Percentiles rank a stretch among this genome's conserved stretches.
phyloP scores from a whole-genome alignment of 2,797 vertebrate genomes.

The Chlorospingus semifuscus region DNA sequence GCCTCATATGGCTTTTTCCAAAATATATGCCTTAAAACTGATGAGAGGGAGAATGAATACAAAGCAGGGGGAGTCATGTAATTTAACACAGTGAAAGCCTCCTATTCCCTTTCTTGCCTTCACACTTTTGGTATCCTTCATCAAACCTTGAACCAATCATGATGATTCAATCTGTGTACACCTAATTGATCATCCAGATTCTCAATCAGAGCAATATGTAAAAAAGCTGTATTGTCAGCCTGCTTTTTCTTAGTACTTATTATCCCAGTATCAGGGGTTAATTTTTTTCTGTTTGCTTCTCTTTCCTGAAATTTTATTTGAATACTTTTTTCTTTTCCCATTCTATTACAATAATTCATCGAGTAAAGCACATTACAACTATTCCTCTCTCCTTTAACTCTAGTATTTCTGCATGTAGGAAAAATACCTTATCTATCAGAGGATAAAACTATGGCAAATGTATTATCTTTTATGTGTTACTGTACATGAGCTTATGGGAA shows the following conservation, averaged over 20 bases:
- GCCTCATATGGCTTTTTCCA: not conserved
- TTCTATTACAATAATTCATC: not conserved
- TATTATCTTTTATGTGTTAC: not conserved
- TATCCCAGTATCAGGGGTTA: not conserved
- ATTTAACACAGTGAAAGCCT: not conserved
- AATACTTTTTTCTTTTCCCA: not conserved
- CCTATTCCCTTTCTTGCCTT: not conserved
- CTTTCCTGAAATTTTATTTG: not conserved
- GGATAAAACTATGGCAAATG: not conserved
- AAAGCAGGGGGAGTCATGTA: not conserved
- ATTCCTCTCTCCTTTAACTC: not conserved
- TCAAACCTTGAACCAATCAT: not conserved
- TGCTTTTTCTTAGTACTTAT: not conserved
- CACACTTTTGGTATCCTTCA: not conserved
- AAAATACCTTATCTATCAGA: not conserved
- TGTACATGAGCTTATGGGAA: not conserved
- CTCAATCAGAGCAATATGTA: not conserved
- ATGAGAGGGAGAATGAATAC: not conserved
- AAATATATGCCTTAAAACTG: not conserved
- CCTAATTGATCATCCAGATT: not conserved
- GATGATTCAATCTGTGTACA: not conserved
- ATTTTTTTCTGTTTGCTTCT: not conserved
- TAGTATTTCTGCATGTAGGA: not conserved
- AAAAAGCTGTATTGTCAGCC: not conserved
- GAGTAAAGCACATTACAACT: not conserved